Conservation (phyloP, 2,797 vertebrate genomes). For the Todus mexicanus region DNA sequence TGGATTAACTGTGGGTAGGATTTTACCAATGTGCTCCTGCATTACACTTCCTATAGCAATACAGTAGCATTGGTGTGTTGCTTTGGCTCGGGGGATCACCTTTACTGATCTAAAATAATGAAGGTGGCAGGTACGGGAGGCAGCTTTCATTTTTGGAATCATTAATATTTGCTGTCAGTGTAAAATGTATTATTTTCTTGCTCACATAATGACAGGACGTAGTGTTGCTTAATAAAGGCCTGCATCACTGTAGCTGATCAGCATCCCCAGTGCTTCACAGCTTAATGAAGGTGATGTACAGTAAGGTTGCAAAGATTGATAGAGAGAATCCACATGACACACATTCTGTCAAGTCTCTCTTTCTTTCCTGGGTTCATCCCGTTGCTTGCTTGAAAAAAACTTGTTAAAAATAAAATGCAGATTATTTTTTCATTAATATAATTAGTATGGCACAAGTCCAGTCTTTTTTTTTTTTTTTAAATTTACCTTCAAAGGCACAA, state of each 20-base stretch:
- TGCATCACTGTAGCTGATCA: slow-evolving; percentile 54
- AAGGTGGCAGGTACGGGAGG: slow-evolving; percentile 36
- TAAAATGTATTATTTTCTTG: slow-evolving; percentile 54
- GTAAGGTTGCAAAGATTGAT: slow-evolving; percentile 67
- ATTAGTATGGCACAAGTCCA: slow-evolving; percentile 61
- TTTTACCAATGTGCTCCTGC: slow-evolving; percentile 34
- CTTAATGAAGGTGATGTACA: slow-evolving; percentile 76
- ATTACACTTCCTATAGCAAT: slow-evolving; percentile 10
- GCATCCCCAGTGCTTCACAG: slow-evolving; percentile 65
- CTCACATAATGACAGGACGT: slow-evolving; percentile 54
- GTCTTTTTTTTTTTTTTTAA: slow-evolving; percentile 39
- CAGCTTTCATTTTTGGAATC: slow-evolving; percentile 70
- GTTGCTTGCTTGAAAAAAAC: slow-evolving; percentile 35
- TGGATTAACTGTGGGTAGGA: slow-evolving; percentile 45
- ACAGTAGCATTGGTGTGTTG: background rate
- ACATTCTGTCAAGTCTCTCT: slow-evolving; percentile 32
- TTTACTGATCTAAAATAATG: slow-evolving; percentile 29
- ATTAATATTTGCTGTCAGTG: slow-evolving; percentile 66
- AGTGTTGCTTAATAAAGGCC: slow-evolving; percentile 71
- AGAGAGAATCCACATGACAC: slow-evolving; percentile 53
- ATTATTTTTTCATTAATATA: slow-evolving; percentile 71
- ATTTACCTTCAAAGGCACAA: slow-evolving; percentile 68
- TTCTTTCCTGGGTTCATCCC: background rate
- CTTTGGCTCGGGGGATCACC: slow-evolving; percentile 55
- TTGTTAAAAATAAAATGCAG: slow-evolving; percentile 56